Evolutionary conservation across 2,888 invertebrate genomes (phyloP).

Genomic region (Aporophyla nigra): DNA sequence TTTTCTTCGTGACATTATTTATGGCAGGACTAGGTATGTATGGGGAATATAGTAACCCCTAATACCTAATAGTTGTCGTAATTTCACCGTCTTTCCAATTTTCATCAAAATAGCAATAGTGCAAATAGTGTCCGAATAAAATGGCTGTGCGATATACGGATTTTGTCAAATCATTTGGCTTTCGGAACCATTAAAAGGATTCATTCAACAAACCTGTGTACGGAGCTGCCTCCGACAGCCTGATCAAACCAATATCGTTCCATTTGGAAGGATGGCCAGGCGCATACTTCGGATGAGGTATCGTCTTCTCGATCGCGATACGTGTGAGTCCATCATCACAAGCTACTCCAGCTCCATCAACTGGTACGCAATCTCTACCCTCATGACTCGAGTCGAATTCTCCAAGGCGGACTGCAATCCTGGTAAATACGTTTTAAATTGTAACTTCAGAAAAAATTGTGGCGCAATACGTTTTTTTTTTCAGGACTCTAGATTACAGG

Average conservation of each 20-base stretch:
- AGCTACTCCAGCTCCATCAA: background rate
- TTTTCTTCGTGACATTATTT: too few species aligned
- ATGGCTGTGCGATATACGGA: too few species aligned
- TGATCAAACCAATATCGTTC: slow-evolving; percentile 55
- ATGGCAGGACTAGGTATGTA: too few species aligned
- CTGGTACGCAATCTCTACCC: slow-evolving; percentile 38
- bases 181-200: background rate
- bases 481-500: too few species aligned
- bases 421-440: background rate
- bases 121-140: too few species aligned
- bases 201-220: slow-evolving; percentile 44
- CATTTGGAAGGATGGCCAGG: background rate
- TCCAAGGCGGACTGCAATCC: slow-evolving; percentile 31
- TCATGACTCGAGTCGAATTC: slow-evolving; percentile 29
- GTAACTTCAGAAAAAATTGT: too few species aligned
- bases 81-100: background rate
- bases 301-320: slow-evolving; percentile 49
- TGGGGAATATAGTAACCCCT: background rate
- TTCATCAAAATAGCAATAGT: background rate
- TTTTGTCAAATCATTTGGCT: background rate
- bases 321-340: slow-evolving; percentile 32
- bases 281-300: slow-evolving; percentile 39
- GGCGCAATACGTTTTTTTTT: too few species aligned
- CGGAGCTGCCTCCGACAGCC: slow-evolving; percentile 37
- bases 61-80: background rate